Conservation (phyloP, 2,888 invertebrate genomes). For the Mesorhabditis spiculigera region DNA sequence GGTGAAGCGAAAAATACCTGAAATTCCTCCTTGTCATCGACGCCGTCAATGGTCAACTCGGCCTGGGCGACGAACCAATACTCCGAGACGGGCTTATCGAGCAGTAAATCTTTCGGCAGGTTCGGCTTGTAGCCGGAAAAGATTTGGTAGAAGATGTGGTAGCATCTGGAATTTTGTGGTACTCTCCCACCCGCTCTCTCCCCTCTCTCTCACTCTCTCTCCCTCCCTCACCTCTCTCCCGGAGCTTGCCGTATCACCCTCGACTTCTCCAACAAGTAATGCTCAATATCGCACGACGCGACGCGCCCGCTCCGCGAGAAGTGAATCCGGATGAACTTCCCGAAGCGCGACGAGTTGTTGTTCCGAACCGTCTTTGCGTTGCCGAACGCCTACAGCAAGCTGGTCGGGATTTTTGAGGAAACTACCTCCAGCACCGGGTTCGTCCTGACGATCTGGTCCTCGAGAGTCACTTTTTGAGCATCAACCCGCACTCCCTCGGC, state of each 20-base stretch:
- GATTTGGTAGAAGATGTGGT: constrained; percentile 99
- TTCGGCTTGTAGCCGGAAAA: constrained; percentile 40
- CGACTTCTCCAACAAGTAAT: constrained; percentile 99
- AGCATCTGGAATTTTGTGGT: constrained; percentile 71
- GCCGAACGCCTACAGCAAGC: constrained; percentile 42
- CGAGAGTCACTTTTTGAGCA: constrained; percentile 78
- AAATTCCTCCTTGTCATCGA: constrained; percentile 77
- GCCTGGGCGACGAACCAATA: constrained; percentile 83
- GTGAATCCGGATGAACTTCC: constrained; percentile 99
- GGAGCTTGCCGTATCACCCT: constrained; percentile 99
- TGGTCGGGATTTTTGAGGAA: constrained; percentile 67
- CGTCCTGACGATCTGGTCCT: constrained; percentile 99
- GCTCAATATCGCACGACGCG: constrained; percentile 99
- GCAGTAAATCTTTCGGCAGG: constrained; percentile 40
- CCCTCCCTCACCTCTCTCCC: constrained; percentile 73
- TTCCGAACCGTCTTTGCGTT: constrained; percentile 99
- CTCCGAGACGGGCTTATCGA: constrained; percentile 46
- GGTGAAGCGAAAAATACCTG: not conserved
- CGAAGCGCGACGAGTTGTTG: constrained; percentile 99
- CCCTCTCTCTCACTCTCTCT: too few species aligned
- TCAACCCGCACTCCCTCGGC: constrained; percentile 29
- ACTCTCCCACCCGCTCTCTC: not conserved
- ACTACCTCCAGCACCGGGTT: constrained; percentile 88
- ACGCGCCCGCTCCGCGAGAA: constrained; percentile 98
- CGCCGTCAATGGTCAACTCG: constrained; percentile 83